Percentiles rank a stretch among this genome's conserved stretches.
phyloP scores from a whole-genome alignment of 2,113 vertebrate genomes.

The Oncorhynchus nerka region DNA sequence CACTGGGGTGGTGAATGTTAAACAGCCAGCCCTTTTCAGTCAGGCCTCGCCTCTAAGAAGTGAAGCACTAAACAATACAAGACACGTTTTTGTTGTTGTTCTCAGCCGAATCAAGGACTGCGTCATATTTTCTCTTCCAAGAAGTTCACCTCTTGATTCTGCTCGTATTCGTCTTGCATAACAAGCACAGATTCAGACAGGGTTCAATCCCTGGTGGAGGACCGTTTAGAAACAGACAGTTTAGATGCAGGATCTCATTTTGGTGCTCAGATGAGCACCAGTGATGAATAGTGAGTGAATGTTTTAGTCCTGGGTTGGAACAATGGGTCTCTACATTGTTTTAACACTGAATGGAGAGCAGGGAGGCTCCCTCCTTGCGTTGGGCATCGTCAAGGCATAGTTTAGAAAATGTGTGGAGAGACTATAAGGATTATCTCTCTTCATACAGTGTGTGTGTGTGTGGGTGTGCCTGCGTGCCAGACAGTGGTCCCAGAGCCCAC shows the following conservation, averaged over 20 bases:
- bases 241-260: conserved; percentile 52
- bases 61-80: conserved; percentile 3
- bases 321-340: conserved; percentile 22
- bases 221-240: conserved; percentile 41
- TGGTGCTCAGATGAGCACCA: conserved; percentile 25
- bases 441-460: conserved; percentile 1
- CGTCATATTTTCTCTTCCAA: conserved; percentile 3
- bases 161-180: conserved; percentile 22
- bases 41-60: conserved; percentile 10
- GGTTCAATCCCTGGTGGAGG: conserved; percentile 13
- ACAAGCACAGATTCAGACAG: conserved; percentile 33
- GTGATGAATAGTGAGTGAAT: conserved; percentile 49
- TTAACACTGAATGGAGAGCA: not conserved
- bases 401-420: too few relatives aligned
- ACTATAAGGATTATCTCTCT: too few relatives aligned
- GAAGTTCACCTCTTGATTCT: not conserved
- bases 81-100: not conserved
- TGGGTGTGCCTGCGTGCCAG: too few relatives aligned
- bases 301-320: conserved; percentile 27
- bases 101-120: not conserved
- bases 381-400: too few relatives aligned
- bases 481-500: conserved; percentile 29
- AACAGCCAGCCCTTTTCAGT: not conserved
- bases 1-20: conserved; percentile 42
- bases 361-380: too few relatives aligned